phyloP scores from a whole-genome alignment of 2,113 vertebrate genomes.

The Stercorarius parasiticus region DNA sequence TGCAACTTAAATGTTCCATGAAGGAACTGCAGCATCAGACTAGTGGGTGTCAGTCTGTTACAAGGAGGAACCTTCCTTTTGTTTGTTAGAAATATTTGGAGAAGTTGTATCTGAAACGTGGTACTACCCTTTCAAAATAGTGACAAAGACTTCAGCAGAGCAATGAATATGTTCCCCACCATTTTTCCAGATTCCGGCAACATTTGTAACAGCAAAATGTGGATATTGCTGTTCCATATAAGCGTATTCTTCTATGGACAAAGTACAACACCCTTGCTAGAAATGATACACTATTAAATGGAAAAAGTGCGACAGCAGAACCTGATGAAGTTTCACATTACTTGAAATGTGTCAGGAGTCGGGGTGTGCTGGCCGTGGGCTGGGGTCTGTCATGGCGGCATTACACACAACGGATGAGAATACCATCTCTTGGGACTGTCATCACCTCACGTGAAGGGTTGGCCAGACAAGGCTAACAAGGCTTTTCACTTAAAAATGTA shows the following conservation, averaged over 20 bases:
- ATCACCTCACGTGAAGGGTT: rapidly evolving
- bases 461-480: not conserved
- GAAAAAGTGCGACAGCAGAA: not conserved
- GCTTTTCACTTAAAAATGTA: not conserved
- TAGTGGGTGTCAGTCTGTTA: not conserved
- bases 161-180: not conserved
- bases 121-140: not conserved
- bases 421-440: not conserved
- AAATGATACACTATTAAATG: not conserved
- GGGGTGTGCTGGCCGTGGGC: rapidly evolving
- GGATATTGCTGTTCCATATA: not conserved
- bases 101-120: not conserved
- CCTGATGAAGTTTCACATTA: not conserved
- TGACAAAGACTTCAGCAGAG: not conserved
- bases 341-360: not conserved
- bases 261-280: not conserved
- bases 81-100: not conserved
- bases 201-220: not conserved
- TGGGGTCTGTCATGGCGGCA: not conserved
- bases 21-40: not conserved
- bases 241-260: not conserved
- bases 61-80: not conserved
- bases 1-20: not conserved
- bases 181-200: not conserved
- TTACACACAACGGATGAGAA: rapidly evolving